Conservation (phyloP, 2,888 invertebrate species). For the Caenorhabditis sp. region DNA sequence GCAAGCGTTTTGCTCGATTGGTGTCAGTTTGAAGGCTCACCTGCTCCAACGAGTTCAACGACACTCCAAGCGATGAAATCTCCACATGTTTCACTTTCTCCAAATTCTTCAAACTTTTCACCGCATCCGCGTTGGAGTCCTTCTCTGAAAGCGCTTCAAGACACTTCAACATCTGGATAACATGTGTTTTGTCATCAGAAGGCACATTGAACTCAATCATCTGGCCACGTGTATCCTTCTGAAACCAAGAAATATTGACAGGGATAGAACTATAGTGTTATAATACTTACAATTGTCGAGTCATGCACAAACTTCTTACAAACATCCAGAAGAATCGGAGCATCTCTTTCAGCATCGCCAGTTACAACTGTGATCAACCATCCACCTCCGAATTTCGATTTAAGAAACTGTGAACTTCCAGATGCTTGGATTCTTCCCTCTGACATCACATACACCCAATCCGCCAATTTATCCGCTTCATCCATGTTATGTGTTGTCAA, state of each 20-base stretch:
- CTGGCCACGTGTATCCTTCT: slow-evolving; percentile 33
- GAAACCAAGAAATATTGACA: neutral
- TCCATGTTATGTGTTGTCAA: slow-evolving; percentile 70
- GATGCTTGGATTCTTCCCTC: slow-evolving; percentile 61
- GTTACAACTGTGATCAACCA: slow-evolving; percentile 58
- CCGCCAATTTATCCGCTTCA: slow-evolving; percentile 67
- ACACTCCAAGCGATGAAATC: slow-evolving; percentile 56
- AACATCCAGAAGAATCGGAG: neutral
- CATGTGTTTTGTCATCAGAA: slow-evolving; percentile 24
- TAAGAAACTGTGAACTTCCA: slow-evolving; percentile 60
- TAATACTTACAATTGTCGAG: neutral
- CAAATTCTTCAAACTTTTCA: neutral
- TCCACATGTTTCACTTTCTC: slow-evolving; percentile 5
- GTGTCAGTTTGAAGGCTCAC: slow-evolving; percentile 21
- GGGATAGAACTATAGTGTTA: too few relatives aligned
- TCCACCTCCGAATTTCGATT: slow-evolving; percentile 59
- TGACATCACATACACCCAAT: slow-evolving; percentile 65
- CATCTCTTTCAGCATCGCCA: slow-evolving; percentile 6
- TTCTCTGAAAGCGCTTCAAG: slow-evolving; percentile 45
- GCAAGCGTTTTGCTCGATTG: too few relatives aligned
- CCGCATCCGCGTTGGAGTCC: slow-evolving; percentile 5
- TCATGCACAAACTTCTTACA: neutral
- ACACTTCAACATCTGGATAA: slow-evolving; percentile 47
- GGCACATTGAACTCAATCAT: slow-evolving; percentile 49
- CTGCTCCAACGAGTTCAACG: slow-evolving; percentile 65